These are phyloP conservation scores for Heterocephalus glaber DNA, from an alignment of 2,113 vertebrate genomes.

Conservation along the genomic window DNA sequence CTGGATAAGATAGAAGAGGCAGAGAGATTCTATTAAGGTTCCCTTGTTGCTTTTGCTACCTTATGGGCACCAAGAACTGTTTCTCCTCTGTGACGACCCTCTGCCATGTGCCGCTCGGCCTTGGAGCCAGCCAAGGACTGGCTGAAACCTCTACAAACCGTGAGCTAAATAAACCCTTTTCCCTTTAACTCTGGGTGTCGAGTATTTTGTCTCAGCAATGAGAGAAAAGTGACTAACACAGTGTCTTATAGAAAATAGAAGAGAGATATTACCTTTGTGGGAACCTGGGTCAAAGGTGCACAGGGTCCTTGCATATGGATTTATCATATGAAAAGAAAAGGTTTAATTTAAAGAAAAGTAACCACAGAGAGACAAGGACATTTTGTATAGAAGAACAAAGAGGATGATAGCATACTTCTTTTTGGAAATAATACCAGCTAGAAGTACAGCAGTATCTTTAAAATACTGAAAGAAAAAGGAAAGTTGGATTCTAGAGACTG, in stretches of 20 bases:
- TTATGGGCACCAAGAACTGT: too few species aligned
- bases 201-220: too few species aligned
- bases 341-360: background rate
- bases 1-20: too few species aligned
- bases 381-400: background rate
- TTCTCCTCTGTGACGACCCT: too few species aligned
- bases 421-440: background rate
- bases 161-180: too few species aligned
- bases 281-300: background rate
- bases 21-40: too few species aligned
- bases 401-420: background rate
- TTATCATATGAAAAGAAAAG: background rate
- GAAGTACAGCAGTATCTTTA: conserved; percentile 5
- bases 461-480: background rate
- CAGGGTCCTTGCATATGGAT: background rate
- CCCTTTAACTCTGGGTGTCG: too few species aligned
- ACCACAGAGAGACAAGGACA: background rate
- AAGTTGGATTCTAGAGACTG: background rate
- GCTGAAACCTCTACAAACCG: too few species aligned
- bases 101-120: too few species aligned
- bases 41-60: too few species aligned
- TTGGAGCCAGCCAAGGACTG: too few species aligned
- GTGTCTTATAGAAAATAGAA: background rate
- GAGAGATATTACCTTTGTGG: background rate
- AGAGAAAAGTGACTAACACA: too few species aligned